These are phyloP conservation scores for Cathartes aura DNA, from an alignment of 2,113 vertebrate species.

Conservation along the genomic window DNA sequence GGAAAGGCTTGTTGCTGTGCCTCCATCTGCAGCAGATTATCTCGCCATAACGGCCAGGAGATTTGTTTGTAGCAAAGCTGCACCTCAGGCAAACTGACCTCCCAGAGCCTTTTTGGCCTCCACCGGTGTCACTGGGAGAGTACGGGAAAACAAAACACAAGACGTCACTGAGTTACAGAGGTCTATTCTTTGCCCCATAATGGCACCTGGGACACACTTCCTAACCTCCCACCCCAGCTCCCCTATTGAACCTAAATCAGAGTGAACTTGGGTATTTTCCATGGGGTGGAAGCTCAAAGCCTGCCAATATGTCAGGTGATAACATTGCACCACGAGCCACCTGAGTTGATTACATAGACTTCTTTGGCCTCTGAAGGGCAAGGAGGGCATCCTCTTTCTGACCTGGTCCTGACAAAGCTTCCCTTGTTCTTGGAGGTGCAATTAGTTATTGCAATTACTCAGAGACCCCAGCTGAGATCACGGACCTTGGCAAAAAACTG, in stretches of 20 bases:
- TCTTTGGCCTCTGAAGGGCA: not conserved
- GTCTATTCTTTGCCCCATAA: not conserved
- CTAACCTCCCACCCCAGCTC: fast-evolving
- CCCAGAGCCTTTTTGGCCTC: not conserved
- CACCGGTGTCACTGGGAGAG: not conserved
- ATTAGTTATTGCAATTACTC: not conserved
- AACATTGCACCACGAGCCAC: not conserved
- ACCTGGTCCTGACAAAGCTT: not conserved
- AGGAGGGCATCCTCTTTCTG: not conserved
- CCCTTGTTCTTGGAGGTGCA: not conserved
- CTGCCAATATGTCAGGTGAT: not conserved
- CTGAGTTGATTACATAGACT: not conserved
- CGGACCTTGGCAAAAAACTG: not conserved
- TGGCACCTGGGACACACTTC: not conserved
- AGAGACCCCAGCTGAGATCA: not conserved
- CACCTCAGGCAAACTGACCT: not conserved
- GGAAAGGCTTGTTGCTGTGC: not conserved
- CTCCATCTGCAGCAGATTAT: not conserved
- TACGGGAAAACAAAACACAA: not conserved
- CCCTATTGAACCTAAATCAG: not conserved
- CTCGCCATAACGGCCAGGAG: not conserved
- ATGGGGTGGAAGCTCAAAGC: not conserved
- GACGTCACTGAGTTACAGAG: not conserved
- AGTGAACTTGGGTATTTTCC: not conserved
- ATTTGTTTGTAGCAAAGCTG: not conserved